These are phyloP conservation scores for Meteorus sp. DNA, from an alignment of 1,140 invertebrate species.

Conservation along the genomic window DNA sequence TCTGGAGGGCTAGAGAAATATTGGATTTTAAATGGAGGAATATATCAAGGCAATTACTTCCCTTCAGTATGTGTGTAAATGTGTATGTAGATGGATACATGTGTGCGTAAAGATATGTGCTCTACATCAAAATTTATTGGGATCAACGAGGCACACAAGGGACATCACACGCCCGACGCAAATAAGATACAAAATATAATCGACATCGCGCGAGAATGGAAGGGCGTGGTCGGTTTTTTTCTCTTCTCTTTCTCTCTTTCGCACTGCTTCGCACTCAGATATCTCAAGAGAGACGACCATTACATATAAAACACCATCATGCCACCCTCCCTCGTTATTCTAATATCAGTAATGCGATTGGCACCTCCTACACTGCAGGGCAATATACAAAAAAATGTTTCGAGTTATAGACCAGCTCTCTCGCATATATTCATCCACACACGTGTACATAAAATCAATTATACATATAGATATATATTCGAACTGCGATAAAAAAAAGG, in stretches of 20 bases:
- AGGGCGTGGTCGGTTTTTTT: too few species aligned
- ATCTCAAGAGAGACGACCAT: slow-evolving; percentile 9
- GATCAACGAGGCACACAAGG: not conserved
- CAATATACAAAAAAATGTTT: not conserved
- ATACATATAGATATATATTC: not conserved
- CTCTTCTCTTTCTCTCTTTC: too few species aligned
- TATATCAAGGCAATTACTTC: too few species aligned
- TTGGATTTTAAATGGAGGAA: too few species aligned
- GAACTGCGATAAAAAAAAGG: not conserved
- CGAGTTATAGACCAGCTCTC: not conserved
- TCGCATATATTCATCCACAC: too few species aligned
- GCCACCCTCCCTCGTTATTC: slow-evolving; percentile 25
- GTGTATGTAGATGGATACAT: too few species aligned
- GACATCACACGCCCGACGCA: too few species aligned
- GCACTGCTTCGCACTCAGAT: not conserved
- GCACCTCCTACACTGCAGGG: not conserved
- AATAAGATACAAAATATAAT: slow-evolving; percentile 19
- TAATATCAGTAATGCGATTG: slow-evolving; percentile 26
- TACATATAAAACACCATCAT: slow-evolving; percentile 11
- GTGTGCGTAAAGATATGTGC: too few species aligned
- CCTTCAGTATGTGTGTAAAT: too few species aligned
- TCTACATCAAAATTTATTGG: slow-evolving; percentile 24
- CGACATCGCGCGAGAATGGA: slow-evolving; percentile 7
- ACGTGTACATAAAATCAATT: not conserved
- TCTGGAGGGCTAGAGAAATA: too few species aligned